Evolutionary conservation across 2,113 vertebrate species (phyloP), one percentile per base, ranked within the genome.

Genomic region (Vireo altiloquus): DNA sequence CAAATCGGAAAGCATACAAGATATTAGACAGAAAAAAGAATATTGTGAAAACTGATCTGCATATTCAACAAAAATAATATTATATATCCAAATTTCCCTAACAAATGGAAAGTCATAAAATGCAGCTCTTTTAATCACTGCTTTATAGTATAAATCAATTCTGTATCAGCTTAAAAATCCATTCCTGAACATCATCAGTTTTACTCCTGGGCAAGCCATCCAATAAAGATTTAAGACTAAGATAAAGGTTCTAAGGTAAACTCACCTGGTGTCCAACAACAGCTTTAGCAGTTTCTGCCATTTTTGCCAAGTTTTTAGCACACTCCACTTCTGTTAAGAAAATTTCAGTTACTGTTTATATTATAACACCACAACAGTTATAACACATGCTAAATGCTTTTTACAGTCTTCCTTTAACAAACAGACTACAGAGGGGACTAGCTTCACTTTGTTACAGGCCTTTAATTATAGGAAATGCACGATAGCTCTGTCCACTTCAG

Each of bases 201-300:
- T 60, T 25, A 40, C 22, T 65, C 72, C 25, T 49, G 28, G 35
- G 37, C 28, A 88, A 94, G n/a, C 9, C 33, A 87, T 61, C 44
- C 13, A 31, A 66, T 30, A 64, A 39, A 57, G 24, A 69, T 27
- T 65, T 68, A 60, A 68, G 27, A 56, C 24, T 56, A 65, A 28
- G 50, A n/a, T 27, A 44, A 72, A 69, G 30, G 10, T 31, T 44
- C 31, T 47, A 82, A 69, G 35, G n/a, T 28, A 31, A 33, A 95
- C 96, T 98, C 87, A 99, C 99, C 98, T 99, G 99, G 39, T 99
- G 97, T 95, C 98, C 98, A 84, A 99, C 97, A 76, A 98, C 97
- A 35, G 98, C 96, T 98, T 99, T 99, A 76, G 99, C 98, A 37
- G 98, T 98, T 96, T 99, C 99, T 9, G 99, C 99, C 98, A 99